Conservation (phyloP, 37 sponge, comb jelly and placozoan genomes). For the Amphimedon queenslandica region DNA sequence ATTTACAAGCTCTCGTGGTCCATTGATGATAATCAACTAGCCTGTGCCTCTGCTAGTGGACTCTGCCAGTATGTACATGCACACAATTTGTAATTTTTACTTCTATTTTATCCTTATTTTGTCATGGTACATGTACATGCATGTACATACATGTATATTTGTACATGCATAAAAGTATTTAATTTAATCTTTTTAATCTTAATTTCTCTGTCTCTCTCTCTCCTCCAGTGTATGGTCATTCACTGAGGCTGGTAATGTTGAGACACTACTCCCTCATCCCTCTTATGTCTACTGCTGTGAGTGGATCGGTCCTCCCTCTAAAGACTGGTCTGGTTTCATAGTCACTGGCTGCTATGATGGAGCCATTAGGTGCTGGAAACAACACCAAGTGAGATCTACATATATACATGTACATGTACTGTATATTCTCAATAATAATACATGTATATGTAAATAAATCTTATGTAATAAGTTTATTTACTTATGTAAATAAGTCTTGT, state of each 20-base stretch:
- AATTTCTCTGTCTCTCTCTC: too few relatives aligned
- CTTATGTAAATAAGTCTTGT: too few relatives aligned
- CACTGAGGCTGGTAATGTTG: neutral
- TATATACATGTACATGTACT: too few relatives aligned
- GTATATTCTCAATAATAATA: too few relatives aligned
- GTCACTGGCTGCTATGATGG: constrained; percentile 82
- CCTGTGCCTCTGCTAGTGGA: constrained; percentile 78
- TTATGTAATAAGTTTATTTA: too few relatives aligned
- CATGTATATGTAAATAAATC: too few relatives aligned
- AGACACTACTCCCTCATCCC: constrained; percentile 77
- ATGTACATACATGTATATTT: too few relatives aligned
- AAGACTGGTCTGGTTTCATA: constrained; percentile 18
- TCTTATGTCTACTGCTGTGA: constrained; percentile 72
- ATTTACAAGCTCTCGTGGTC: constrained; percentile 80
- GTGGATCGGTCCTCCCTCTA: neutral
- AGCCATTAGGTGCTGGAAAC: constrained; percentile 72
- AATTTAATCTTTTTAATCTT: too few relatives aligned
- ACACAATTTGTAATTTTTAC: neutral
- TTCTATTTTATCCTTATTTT: neutral
- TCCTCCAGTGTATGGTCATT: constrained; percentile 5
- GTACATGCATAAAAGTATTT: neutral
- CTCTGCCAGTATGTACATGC: constrained; percentile 47
- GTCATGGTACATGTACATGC: too few relatives aligned
- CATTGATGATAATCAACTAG: constrained; percentile 28
- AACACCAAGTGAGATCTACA: too few relatives aligned